These are phyloP conservation scores for Malthinus seriepunctatus DNA, from an alignment of 2,888 invertebrate genomes.

Conservation along the genomic window DNA sequence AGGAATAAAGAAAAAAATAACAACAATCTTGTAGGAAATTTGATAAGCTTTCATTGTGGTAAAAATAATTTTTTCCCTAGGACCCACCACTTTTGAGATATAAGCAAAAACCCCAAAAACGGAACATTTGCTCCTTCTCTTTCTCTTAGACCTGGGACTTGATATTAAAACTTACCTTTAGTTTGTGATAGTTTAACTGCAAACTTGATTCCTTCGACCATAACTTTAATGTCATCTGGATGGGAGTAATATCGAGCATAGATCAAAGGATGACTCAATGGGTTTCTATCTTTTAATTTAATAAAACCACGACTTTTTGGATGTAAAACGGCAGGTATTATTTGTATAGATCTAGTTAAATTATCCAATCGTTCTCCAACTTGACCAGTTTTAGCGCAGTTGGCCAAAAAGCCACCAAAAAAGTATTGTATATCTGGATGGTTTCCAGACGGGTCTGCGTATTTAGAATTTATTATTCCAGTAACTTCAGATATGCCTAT, in stretches of 20 bases:
- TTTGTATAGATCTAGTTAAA: constrained; percentile 69
- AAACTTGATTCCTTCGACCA: constrained; percentile 84
- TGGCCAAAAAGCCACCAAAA: constrained; percentile 84
- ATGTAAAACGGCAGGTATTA: constrained; percentile 81
- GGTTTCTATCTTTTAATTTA: constrained; percentile 73
- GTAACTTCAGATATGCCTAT: constrained; percentile 84
- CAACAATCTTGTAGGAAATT: too few relatives aligned
- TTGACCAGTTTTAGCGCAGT: constrained; percentile 84
- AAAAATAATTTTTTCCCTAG: too few relatives aligned
- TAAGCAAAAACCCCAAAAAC: too few relatives aligned
- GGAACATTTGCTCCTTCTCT: too few relatives aligned
- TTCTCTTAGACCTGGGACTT: constrained; percentile 7
- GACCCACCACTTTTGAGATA: too few relatives aligned
- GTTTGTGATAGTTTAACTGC: constrained; percentile 73
- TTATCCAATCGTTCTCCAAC: constrained; percentile 77
- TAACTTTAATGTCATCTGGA: constrained; percentile 75
- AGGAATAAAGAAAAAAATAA: too few relatives aligned
- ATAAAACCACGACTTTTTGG: constrained; percentile 84
- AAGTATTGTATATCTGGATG: constrained; percentile 86
- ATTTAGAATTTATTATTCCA: constrained; percentile 80
- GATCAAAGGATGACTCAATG: constrained; percentile 80
- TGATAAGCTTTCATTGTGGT: too few relatives aligned
- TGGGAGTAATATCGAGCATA: constrained; percentile 80
- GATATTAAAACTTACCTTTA: constrained; percentile 52
- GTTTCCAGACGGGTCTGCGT: constrained; percentile 72